Percentiles rank a stretch among this genome's conserved stretches.
Evolutionary conservation across 2,888 invertebrate genomes (phyloP).

Genomic region (Noctua janthina): DNA sequence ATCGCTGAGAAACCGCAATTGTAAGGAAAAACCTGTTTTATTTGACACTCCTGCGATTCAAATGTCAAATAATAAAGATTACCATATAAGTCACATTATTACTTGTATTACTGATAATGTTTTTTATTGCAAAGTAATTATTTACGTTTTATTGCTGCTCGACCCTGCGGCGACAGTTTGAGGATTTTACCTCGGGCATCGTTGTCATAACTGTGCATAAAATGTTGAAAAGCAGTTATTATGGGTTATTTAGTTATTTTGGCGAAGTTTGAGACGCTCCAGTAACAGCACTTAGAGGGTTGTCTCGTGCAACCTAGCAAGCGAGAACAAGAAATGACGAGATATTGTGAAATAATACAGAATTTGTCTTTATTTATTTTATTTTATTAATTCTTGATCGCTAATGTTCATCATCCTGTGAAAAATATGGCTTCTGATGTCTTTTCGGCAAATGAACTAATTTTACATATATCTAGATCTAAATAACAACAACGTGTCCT

Average conservation of each 20-base stretch:
- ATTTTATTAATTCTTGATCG: too few relatives aligned
- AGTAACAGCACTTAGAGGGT: too few relatives aligned
- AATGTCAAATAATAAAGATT: conserved; percentile 59
- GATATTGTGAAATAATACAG: too few relatives aligned
- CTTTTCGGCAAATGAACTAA: background rate
- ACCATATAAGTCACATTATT: conserved; percentile 53
- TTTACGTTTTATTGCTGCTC: conserved; percentile 45
- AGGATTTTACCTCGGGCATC: conserved; percentile 3
- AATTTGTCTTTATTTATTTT: too few relatives aligned
- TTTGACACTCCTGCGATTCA: conserved; percentile 43
- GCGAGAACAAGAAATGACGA: too few relatives aligned
- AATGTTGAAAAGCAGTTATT: background rate
- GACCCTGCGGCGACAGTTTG: conserved; percentile 37
- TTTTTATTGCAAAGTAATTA: conserved; percentile 57
- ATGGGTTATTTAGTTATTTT: background rate
- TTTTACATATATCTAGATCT: background rate
- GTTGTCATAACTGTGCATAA: conserved; percentile 8
- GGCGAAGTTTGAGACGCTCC: too few relatives aligned
- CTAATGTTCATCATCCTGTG: too few relatives aligned
- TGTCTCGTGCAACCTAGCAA: too few relatives aligned
- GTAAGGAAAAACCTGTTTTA: conserved; percentile 56
- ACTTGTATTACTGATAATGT: conserved; percentile 30
- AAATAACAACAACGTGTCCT: background rate
- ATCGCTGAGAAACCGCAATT: conserved; percentile 26
- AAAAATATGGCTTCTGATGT: too few relatives aligned